Evolutionary conservation across 2,797 vertebrate genomes (phyloP).

Genomic region (Cynodonichthys magdalenae): DNA sequence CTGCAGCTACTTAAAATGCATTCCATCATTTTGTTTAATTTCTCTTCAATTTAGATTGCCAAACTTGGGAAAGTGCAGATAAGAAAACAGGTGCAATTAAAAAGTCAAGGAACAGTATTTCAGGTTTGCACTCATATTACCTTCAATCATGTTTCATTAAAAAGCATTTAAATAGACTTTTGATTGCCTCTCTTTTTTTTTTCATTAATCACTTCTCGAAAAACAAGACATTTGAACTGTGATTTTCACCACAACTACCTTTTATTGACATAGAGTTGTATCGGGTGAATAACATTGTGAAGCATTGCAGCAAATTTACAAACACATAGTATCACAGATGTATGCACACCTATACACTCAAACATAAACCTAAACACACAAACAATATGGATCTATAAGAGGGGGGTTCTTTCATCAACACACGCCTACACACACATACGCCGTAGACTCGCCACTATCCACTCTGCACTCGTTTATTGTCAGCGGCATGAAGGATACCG

Average conservation of each 20-base stretch:
- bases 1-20: conserved; percentile 14
- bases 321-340: neutral
- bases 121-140: conserved; percentile 13
- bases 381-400: conserved; percentile 18
- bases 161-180: neutral
- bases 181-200: conserved; percentile 11
- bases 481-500: conserved; percentile 38
- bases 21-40: conserved; percentile 20
- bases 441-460: conserved; percentile 38
- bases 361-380: conserved; percentile 2
- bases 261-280: neutral
- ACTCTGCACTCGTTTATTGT: conserved; percentile 48
- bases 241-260: neutral
- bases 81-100: conserved; percentile 36
- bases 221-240: neutral
- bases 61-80: conserved; percentile 18
- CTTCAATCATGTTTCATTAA: neutral
- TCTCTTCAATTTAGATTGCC: conserved; percentile 30
- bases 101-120: conserved; percentile 17
- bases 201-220: conserved; percentile 1
- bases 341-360: conserved; percentile 1
- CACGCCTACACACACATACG: conserved; percentile 44
- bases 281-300: conserved; percentile 1
- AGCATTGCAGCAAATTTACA: neutral
- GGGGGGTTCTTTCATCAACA: conserved; percentile 14